phyloP scores from a whole-genome alignment of 1,140 invertebrate species.

The Drosophila arizonae region DNA sequence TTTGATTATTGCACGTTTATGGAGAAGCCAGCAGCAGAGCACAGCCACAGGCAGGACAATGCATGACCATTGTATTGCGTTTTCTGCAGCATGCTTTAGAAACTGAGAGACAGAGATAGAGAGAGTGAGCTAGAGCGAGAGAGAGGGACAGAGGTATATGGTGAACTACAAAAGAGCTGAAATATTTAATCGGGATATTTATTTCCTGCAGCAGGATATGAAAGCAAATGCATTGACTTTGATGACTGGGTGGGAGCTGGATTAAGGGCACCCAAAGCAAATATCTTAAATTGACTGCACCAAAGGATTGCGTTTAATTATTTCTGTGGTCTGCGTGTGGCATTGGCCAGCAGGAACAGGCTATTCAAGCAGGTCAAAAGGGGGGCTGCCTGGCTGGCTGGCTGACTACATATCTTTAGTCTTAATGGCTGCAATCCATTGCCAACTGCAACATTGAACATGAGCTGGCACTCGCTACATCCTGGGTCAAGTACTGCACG shows the following conservation, averaged over 20 bases:
- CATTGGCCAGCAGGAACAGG: not conserved
- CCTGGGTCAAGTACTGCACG: constrained; percentile 23
- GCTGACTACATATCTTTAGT: constrained; percentile 8
- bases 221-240: constrained; percentile 60
- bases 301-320: constrained; percentile 54
- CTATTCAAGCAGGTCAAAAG: constrained; percentile 1
- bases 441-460: constrained; percentile 47
- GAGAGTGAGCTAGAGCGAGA: not conserved
- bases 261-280: constrained; percentile 28
- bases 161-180: constrained; percentile 23
- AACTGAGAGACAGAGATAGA: too few relatives aligned
- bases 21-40: constrained; percentile 2
- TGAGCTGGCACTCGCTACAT: not conserved
- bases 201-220: constrained; percentile 69
- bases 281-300: constrained; percentile 47
- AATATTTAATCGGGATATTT: constrained; percentile 74
- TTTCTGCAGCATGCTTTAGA: not conserved
- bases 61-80: constrained; percentile 7
- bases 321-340: constrained; percentile 40
- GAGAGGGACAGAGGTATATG: not conserved
- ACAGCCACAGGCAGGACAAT: not conserved
- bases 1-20: constrained; percentile 69
- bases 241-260: constrained; percentile 27
- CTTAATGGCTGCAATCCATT: constrained; percentile 53
- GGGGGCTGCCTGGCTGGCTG: not conserved